A percentile compares a stretch with the other conserved stretches of the same genome.
Conservation (phyloP, 2,888 invertebrate genomes). For the Homarus gammarus region DNA sequence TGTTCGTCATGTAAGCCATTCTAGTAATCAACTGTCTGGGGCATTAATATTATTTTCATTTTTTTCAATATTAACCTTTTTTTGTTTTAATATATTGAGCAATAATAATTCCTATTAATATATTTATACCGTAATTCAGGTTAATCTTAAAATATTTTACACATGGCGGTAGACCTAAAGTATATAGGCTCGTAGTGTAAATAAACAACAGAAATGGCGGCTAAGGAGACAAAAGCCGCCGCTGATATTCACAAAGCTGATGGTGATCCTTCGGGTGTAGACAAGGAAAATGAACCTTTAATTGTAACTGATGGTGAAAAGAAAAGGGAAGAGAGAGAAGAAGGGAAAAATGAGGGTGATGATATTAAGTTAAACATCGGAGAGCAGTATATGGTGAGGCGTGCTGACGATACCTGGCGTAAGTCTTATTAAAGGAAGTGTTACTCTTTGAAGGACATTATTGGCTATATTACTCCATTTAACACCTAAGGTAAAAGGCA, state of each 20-base stretch:
- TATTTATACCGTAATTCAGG: no score
- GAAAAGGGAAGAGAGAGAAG: slow-evolving; percentile 48
- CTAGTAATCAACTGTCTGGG: no score
- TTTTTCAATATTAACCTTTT: no score
- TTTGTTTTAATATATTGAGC: no score
- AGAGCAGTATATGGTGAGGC: slow-evolving; percentile 70
- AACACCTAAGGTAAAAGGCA: no score
- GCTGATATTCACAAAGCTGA: slow-evolving; percentile 16
- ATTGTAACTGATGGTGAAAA: slow-evolving; percentile 14
- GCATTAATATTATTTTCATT: no score
- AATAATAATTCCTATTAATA: no score
- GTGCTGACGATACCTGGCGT: slow-evolving; percentile 73
- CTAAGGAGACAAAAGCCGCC: slow-evolving; percentile 26
- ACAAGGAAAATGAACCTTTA: slow-evolving; percentile 66
- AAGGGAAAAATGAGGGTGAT: slow-evolving; percentile 52
- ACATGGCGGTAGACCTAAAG: slow-evolving; percentile 19
- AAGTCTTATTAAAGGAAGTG: no score
- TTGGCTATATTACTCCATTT: no score
- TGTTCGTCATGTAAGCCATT: no score
- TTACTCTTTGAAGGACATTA: no score
- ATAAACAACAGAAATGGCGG: slow-evolving; percentile 60
- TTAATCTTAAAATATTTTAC: no score
- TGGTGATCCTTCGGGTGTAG: slow-evolving; percentile 3
- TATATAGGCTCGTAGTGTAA: slow-evolving; percentile 30
- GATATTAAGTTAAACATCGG: slow-evolving; percentile 70